A percentile compares a stretch with the other conserved stretches of the same genome.
Evolutionary conservation across 23 tunicate genomes (phyloP).

Genomic region (Aplidium turbinatum): DNA sequence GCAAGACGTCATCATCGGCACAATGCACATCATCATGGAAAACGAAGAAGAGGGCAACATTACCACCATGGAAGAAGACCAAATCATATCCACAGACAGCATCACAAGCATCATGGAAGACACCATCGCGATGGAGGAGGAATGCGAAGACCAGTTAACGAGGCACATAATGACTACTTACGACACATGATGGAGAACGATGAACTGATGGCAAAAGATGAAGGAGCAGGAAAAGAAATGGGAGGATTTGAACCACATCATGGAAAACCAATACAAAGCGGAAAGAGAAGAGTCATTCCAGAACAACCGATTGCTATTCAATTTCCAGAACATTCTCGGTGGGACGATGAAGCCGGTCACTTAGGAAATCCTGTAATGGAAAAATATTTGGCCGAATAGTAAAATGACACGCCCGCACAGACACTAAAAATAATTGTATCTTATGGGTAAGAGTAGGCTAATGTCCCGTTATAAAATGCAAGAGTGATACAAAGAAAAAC

Average conservation of each 20-base stretch:
- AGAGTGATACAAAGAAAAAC: too few relatives aligned
- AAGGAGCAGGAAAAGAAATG: constrained; percentile 10
- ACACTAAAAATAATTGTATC: too few relatives aligned
- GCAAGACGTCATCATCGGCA: constrained; percentile 21
- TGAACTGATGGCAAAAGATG: constrained; percentile 56
- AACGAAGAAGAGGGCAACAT: constrained; percentile 19
- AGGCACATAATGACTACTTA: constrained; percentile 69
- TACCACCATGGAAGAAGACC: constrained; percentile 39
- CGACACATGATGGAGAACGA: constrained; percentile 82
- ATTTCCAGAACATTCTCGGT: constrained; percentile 77
- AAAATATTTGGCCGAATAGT: constrained; percentile 63
- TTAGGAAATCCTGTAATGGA: constrained; percentile 51
- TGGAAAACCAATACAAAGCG: constrained; percentile 42
- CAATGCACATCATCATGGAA: constrained; percentile 19
- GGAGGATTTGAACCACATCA: constrained; percentile 42
- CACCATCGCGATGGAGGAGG: constrained; percentile 45
- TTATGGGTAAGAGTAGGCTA: too few relatives aligned
- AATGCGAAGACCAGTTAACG: constrained; percentile 43
- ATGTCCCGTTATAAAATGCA: too few relatives aligned
- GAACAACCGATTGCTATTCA: constrained; percentile 76
- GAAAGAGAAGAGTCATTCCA: constrained; percentile 52
- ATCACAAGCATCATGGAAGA: constrained; percentile 36
- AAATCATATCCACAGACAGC: constrained; percentile 36
- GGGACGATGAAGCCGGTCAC: constrained; percentile 53
- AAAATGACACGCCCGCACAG: too few relatives aligned